Conservation (phyloP, 1,140 invertebrate genomes). For the Pseudoatta argentina region DNA sequence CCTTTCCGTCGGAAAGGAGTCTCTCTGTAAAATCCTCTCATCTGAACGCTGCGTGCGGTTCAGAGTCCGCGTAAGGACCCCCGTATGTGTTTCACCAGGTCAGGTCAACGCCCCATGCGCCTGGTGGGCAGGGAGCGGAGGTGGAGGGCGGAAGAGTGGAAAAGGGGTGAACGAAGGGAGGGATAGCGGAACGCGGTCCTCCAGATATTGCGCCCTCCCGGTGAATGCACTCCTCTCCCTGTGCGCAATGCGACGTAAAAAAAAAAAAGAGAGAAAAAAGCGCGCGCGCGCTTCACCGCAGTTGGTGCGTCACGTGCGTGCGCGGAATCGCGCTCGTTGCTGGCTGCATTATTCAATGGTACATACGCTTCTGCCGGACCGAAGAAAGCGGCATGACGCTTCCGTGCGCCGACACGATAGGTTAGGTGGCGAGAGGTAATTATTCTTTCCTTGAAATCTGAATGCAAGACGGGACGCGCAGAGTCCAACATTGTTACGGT, state of each 20-base stretch:
- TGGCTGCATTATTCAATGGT: constrained; percentile 61
- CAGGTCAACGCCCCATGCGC: constrained; percentile 85
- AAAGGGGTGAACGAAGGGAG: constrained; percentile 42
- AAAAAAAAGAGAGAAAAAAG: constrained; percentile 7
- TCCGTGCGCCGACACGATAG: constrained; percentile 25
- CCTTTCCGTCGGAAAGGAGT: constrained; percentile 55
- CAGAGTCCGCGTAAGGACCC: constrained; percentile 81
- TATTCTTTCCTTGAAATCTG: constrained; percentile 52
- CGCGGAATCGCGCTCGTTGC: constrained; percentile 30
- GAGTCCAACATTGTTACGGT: background rate
- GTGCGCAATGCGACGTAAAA: constrained; percentile 37
- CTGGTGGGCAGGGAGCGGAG: constrained; percentile 66
- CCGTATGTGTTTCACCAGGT: constrained; percentile 87
- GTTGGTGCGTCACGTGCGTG: constrained; percentile 56
- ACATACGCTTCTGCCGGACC: constrained; percentile 19
- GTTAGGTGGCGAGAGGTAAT: constrained; percentile 35
- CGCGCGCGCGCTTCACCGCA: constrained; percentile 39
- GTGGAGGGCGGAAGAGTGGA: constrained; percentile 41
- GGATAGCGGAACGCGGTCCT: constrained; percentile 76
- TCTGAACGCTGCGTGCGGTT: constrained; percentile 64
- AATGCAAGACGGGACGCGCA: background rate
- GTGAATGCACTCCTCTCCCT: constrained; percentile 79
- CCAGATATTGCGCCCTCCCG: constrained; percentile 77
- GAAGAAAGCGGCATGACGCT: constrained; percentile 11
- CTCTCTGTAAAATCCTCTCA: constrained; percentile 80